Percentiles rank a stretch among this genome's conserved stretches.
phyloP scores from a whole-genome alignment of 2,888 invertebrate genomes.

The Drosophila atripex region DNA sequence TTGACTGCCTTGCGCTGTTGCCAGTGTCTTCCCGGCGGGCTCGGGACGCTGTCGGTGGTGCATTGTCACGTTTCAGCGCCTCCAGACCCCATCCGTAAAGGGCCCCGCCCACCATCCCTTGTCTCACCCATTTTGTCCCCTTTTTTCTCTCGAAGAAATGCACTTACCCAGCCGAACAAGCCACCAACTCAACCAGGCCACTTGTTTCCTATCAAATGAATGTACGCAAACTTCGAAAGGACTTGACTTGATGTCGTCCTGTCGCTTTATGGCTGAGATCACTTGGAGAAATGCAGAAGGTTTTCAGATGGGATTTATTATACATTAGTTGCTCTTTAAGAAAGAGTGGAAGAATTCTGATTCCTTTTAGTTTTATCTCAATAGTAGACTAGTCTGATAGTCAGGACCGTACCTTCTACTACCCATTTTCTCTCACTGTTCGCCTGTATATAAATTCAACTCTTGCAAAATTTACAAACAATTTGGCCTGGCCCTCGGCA shows the following conservation, averaged over 20 bases:
- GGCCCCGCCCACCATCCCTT: too few species aligned
- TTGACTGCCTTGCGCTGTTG: constrained; percentile 51
- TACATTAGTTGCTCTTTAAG: too few species aligned
- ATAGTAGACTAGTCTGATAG: neutral
- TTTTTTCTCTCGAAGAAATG: constrained; percentile 38
- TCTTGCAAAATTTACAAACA: constrained; percentile 65
- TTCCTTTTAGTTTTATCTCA: neutral
- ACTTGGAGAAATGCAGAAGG: neutral
- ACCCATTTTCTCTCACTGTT: constrained; percentile 5
- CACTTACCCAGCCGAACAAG: constrained; percentile 40
- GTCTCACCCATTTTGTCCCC: constrained; percentile 1
- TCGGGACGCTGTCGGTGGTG: constrained; percentile 26
- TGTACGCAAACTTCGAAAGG: constrained; percentile 57
- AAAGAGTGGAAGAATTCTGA: too few species aligned
- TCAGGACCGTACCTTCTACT: too few species aligned
- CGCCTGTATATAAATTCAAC: constrained; percentile 12
- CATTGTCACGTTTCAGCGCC: constrained; percentile 72
- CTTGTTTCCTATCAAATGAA: constrained; percentile 74
- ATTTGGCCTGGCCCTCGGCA: constrained; percentile 53
- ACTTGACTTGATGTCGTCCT: constrained; percentile 30
- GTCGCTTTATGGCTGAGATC: neutral
- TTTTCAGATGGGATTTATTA: neutral
- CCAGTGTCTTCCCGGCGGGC: constrained; percentile 7
- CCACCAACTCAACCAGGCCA: constrained; percentile 48
- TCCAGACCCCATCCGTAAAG: neutral